Conservation (phyloP, 2,797 vertebrate genomes). For the Gymnopithys bicolor region DNA sequence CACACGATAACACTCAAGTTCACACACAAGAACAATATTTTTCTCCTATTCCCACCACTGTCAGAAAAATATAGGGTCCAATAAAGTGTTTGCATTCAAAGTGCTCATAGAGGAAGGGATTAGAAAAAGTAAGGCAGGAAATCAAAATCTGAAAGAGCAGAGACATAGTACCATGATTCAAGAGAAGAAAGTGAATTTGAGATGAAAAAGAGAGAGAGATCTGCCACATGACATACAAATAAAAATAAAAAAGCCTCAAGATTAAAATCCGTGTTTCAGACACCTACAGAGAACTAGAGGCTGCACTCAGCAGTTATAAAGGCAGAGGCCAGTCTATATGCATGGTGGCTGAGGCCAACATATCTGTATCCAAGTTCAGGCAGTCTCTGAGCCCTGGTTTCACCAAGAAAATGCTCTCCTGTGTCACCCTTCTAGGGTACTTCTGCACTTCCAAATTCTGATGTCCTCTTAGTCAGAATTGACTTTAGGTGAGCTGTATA, state of each 20-base stretch:
- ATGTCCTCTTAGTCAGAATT: not conserved
- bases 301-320: not conserved
- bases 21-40: slow-evolving; percentile 18
- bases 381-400: not conserved
- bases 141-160: not conserved
- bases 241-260: not conserved
- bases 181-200: not conserved
- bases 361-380: not conserved
- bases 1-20: not conserved
- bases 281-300: not conserved
- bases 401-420: not conserved
- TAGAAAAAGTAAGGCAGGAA: not conserved
- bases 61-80: not conserved
- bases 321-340: not conserved
- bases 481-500: not conserved
- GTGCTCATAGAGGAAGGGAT: not conserved
- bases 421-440: rapidly evolving
- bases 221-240: not conserved
- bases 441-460: not conserved
- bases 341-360: not conserved
- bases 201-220: not conserved
- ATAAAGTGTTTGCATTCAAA: not conserved
- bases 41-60: slow-evolving; percentile 7
- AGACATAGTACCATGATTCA: not conserved
- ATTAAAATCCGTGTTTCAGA: not conserved